Base-by-base conservation (phyloP, 1,140 invertebrate genomes). In the Drosophila persimilis region DNA sequence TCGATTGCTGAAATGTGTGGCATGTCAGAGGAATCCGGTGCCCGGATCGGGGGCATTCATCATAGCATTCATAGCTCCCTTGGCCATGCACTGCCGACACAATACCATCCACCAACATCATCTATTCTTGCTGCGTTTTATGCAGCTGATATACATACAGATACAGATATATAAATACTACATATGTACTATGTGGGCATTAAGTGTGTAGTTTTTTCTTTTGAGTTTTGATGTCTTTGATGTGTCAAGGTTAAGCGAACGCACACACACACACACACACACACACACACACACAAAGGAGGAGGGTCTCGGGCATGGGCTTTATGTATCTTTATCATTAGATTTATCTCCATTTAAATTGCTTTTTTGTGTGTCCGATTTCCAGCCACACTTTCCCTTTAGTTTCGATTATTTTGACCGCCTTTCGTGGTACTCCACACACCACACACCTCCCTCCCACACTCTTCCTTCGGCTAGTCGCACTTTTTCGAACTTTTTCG, bases 231-330 rank as follows among this genome's bases (percentile, higher is more conserved):
- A 45, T 67, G 59, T 39, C 11, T 61, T 71, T 79, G 69, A 74
- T 83, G 67, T 90, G 77, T 88, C 89, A 90, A 88, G 89, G 89
- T 88, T 85, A 90, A 71, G 64, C 67, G 53, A 75, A 72, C 64
- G 51, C 72, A 57, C 51, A 24, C 39, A 50, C 26, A 20, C 17
- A 53, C 74, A 45, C 72, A 74, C 54, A 51, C 61, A 45, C 24
- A 5, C 26, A 20, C 17, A 53, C 74, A 45, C 72, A 74, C 54
- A 51, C 61, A 45, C 24, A 5, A 26, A 26, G 24, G 4, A 5
- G 24, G 5, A 5, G 24, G 24, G 24, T 5, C 24, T 26, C 24
- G 24, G 5, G 24, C 24, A 26, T 4, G 24, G 24, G 24, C 4
- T 26, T 5, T 26, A 69, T 52, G 31, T 41, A 69, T 52, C 41